phyloP scores from a whole-genome alignment of 2,888 invertebrate species.

The Agrilus mali region DNA sequence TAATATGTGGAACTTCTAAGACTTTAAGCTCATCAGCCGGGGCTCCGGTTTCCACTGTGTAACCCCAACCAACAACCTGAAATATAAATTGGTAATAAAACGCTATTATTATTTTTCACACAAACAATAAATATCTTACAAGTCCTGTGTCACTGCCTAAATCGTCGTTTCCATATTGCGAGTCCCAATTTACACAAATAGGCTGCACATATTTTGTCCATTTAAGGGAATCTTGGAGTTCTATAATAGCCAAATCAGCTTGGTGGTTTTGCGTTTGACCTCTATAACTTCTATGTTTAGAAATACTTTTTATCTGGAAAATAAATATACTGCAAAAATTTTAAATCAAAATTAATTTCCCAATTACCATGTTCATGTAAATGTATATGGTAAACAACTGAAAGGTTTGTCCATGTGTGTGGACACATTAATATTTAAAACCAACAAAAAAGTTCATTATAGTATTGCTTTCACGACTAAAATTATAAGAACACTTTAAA shows the following conservation, averaged over 20 bases:
- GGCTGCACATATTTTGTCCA: slow-evolving; percentile 26
- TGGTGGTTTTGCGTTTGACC: slow-evolving; percentile 18
- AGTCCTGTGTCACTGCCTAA: slow-evolving; percentile 12
- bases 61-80: slow-evolving; percentile 27
- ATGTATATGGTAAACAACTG: no score
- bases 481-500: no score
- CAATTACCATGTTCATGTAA: no score
- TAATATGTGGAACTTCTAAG: slow-evolving; percentile 13
- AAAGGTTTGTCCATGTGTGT: no score
- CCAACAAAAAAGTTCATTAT: no score
- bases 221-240: slow-evolving; percentile 20
- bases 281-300: slow-evolving; percentile 15
- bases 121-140: slow-evolving; percentile 13
- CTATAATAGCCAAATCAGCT: slow-evolving; percentile 27
- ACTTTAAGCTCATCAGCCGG: slow-evolving; percentile 19
- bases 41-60: slow-evolving; percentile 13
- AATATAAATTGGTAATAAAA: neutral
- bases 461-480: no score
- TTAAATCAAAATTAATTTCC: no score
- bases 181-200: slow-evolving; percentile 25
- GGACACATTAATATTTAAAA: no score
- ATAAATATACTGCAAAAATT: neutral
- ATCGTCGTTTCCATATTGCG: slow-evolving; percentile 9
- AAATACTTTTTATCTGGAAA: slow-evolving; percentile 17
- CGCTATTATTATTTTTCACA: neutral